A percentile compares a stretch with the other conserved stretches of the same genome.
Conservation (phyloP, 2,113 vertebrate species). For the cattle (Bos taurus) region ARS-UCD2.0 NC_037357.1:3644501-3645000, state of each 20-base stretch:
- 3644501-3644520: slow-evolving; percentile 74
- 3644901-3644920: slow-evolving; percentile 78
- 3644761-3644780: slow-evolving; percentile 78
- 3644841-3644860: slow-evolving; percentile 81
- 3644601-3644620: not conserved
- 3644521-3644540: slow-evolving; percentile 79
- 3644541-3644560: slow-evolving; percentile 79
- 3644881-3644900: slow-evolving; percentile 63
- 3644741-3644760: slow-evolving; percentile 75
- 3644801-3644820: slow-evolving; percentile 77
- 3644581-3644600: slow-evolving; percentile 37
- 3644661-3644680: slow-evolving; percentile 73
- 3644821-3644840: slow-evolving; percentile 76
- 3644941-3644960: slow-evolving; percentile 76
- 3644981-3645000: slow-evolving; percentile 77
- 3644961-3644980: slow-evolving; percentile 80
- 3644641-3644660: slow-evolving; percentile 66
- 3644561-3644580: slow-evolving; percentile 64
- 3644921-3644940: slow-evolving; percentile 80
- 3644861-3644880: slow-evolving; percentile 76
- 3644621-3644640: slow-evolving; percentile 40
- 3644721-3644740: slow-evolving; percentile 76
- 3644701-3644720: slow-evolving; percentile 75
- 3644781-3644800: slow-evolving; percentile 77
- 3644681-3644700: slow-evolving; percentile 73